Conservation (phyloP, 2,113 vertebrate species). For the Nannobrachium achirus region DNA sequence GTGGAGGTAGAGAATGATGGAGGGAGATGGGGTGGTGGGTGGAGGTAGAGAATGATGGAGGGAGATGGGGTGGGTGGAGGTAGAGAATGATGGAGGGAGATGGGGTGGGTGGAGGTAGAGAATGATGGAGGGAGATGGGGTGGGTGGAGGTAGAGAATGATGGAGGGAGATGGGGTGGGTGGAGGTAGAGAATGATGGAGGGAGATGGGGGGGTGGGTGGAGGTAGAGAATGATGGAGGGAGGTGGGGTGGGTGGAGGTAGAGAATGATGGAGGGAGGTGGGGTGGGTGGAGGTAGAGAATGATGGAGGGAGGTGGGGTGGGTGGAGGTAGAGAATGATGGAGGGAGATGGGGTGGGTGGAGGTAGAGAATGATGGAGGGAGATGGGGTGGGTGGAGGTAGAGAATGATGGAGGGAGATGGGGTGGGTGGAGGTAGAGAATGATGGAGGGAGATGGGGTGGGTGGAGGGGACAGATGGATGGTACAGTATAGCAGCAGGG, state of each 20-base stretch:
- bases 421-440: background rate
- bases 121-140: background rate
- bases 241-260: conserved; percentile 62
- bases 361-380: conserved; percentile 14
- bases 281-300: too few relatives aligned
- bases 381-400: conserved; percentile 16
- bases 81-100: too few relatives aligned
- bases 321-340: background rate
- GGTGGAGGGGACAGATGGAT: background rate
- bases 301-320: conserved; percentile 18
- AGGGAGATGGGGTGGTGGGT: background rate
- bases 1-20: background rate
- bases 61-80: background rate
- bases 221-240: conserved; percentile 31
- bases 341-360: conserved; percentile 21
- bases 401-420: conserved; percentile 23
- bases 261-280: conserved; percentile 17
- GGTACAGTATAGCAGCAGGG: too few relatives aligned
- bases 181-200: background rate
- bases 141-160: too few relatives aligned
- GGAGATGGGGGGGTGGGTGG: conserved; percentile 48
- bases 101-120: background rate
- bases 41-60: background rate
- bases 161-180: too few relatives aligned
- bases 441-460: background rate